These are phyloP conservation scores for Melipona bicolor DNA, from an alignment of 2,888 invertebrate species.

Conservation along the genomic window DNA sequence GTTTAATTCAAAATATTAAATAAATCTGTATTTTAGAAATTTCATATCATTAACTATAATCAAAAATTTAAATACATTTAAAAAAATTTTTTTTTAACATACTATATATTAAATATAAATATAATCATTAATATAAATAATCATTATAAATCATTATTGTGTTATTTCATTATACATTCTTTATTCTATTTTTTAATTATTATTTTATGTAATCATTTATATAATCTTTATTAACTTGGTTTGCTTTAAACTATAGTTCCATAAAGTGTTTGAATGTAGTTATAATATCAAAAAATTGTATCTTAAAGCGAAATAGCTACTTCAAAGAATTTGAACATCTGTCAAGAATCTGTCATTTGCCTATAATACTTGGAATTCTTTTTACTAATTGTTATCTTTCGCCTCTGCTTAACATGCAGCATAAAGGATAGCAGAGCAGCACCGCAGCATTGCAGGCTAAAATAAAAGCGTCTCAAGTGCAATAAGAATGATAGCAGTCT, in stretches of 20 bases:
- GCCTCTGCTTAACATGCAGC: conserved; percentile 84
- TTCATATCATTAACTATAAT: background rate
- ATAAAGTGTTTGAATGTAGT: background rate
- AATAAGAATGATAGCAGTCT: conserved; percentile 72
- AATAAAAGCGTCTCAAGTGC: conserved; percentile 72
- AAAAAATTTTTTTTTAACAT: background rate
- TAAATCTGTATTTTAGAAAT: background rate
- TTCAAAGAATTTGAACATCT: conserved; percentile 50
- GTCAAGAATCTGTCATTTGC: conserved; percentile 44
- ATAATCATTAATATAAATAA: background rate
- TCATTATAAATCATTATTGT: background rate
- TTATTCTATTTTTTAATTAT: conserved; percentile 1
- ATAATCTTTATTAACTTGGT: background rate
- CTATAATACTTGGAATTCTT: conserved; percentile 55
- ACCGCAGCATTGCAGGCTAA: conserved; percentile 76
- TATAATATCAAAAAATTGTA: background rate
- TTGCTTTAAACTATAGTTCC: background rate
- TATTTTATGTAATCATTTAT: conserved; percentile 2
- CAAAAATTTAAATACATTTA: background rate
- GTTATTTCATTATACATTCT: background rate
- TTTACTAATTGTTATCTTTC: conserved; percentile 82
- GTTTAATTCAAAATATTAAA: background rate
- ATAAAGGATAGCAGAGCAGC: conserved; percentile 81
- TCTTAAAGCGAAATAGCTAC: conserved; percentile 55
- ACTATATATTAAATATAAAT: background rate